These are phyloP conservation scores for Xyliphius kryptos DNA, from an alignment of 2,113 vertebrate species.

Conservation along the genomic window DNA sequence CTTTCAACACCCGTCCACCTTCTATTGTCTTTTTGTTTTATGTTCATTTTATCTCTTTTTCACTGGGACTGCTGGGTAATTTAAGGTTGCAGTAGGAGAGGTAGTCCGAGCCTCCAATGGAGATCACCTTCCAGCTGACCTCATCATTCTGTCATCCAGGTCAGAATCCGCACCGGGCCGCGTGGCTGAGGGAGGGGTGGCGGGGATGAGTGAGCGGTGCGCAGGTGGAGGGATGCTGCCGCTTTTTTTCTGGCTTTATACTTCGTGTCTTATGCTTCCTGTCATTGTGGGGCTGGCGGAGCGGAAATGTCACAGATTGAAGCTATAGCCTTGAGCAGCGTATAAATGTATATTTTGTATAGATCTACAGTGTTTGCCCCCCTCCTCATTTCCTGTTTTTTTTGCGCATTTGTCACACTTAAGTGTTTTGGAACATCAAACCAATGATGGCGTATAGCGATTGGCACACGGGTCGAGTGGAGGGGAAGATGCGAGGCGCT, in stretches of 20 bases:
- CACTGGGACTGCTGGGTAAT: constrained; percentile 74
- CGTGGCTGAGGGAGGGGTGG: constrained; percentile 58
- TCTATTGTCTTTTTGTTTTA: constrained; percentile 6
- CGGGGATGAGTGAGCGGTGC: constrained; percentile 2
- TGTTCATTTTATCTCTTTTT: constrained; percentile 55
- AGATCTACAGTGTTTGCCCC: too few species aligned
- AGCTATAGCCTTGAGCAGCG: too few species aligned
- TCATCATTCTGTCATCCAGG: constrained; percentile 99
- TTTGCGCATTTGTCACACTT: too few species aligned
- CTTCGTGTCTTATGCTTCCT: constrained; percentile 2
- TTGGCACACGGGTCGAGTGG: too few species aligned
- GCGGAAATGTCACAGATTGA: neutral
- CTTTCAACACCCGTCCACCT: neutral
- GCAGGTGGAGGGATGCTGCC: constrained; percentile 24
- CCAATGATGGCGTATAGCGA: too few species aligned
- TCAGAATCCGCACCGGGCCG: constrained; percentile 70
- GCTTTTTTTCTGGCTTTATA: neutral
- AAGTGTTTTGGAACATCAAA: too few species aligned
- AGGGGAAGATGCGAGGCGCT: too few species aligned
- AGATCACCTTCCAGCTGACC: constrained; percentile 97
- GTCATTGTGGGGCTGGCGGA: neutral
- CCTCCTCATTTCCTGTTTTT: too few species aligned
- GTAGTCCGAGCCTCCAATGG: constrained; percentile 97
- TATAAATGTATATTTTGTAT: too few species aligned
- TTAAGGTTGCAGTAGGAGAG: constrained; percentile 95